Percentiles rank a stretch among this genome's conserved stretches.
Evolutionary conservation across 2,888 invertebrate genomes (phyloP).

Genomic region (Adelphocoris suturalis): DNA sequence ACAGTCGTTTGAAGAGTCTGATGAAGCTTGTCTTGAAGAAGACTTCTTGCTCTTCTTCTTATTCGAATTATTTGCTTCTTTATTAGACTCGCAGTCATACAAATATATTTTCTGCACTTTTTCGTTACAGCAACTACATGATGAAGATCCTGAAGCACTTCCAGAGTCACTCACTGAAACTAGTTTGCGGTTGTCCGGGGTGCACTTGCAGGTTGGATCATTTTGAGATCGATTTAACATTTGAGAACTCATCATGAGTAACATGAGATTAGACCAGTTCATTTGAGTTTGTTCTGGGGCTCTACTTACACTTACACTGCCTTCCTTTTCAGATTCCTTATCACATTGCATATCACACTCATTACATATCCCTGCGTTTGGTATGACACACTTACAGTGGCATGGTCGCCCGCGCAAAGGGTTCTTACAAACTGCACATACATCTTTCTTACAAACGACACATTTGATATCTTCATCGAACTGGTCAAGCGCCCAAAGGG

Average conservation of each 20-base stretch:
- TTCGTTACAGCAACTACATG: background rate
- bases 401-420: constrained; percentile 12
- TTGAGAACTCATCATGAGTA: constrained; percentile 36
- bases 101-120: constrained; percentile 42
- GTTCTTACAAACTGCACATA: constrained; percentile 51
- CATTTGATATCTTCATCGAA: background rate
- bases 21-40: background rate
- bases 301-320: background rate
- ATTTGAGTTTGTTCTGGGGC: background rate
- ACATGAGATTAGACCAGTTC: background rate
- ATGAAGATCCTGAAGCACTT: background rate
- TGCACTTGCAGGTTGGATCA: background rate
- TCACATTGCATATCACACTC: background rate
- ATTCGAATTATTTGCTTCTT: background rate
- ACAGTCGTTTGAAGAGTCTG: background rate
- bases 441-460: constrained; percentile 28
- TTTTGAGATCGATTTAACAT: constrained; percentile 19
- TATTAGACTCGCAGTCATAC: background rate
- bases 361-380: constrained; percentile 42
- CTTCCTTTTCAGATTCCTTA: background rate
- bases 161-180: constrained; percentile 15
- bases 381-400: constrained; percentile 29
- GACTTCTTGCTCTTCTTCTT: background rate
- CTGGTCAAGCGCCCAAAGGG: background rate
- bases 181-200: background rate